Evolutionary conservation across 2,113 vertebrate genomes (phyloP).

Genomic region (Micronycteris hirsuta): DNA sequence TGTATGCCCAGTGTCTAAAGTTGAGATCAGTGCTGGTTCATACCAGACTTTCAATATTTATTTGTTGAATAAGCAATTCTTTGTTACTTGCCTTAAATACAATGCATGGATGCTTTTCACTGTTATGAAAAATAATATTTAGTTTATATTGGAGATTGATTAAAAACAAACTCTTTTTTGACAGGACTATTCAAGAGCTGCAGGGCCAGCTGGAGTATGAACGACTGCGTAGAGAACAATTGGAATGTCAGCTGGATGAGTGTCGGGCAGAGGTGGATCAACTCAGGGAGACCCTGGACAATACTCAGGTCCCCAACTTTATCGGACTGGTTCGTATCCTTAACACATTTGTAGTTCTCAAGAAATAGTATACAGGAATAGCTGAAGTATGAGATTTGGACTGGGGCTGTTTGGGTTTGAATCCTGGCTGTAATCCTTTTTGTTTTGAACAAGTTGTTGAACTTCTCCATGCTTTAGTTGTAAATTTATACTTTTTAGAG

Average conservation of each 20-base stretch:
- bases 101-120: background rate
- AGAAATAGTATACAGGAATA: background rate
- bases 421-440: background rate
- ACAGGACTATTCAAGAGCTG: conserved; percentile 80
- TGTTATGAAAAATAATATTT: conserved; percentile 7
- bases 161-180: conserved; percentile 4
- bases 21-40: background rate
- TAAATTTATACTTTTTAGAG: conserved; percentile 6
- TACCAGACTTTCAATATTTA: background rate
- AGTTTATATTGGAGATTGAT: background rate
- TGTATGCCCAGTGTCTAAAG: background rate
- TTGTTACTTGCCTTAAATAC: conserved; percentile 38
- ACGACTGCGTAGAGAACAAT: conserved; percentile 81
- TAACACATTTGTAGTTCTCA: background rate
- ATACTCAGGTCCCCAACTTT: background rate
- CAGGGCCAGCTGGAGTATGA: conserved; percentile 82
- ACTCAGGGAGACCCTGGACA: conserved; percentile 68
- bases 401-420: background rate
- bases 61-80: conserved; percentile 10
- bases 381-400: background rate
- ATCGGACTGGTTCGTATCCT: conserved; percentile 50
- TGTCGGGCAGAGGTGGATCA: conserved; percentile 76
- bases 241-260: conserved; percentile 84
- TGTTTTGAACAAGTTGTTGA: background rate
- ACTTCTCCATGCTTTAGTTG: background rate